Evolutionary conservation across 92 coral and sea anemone species (phyloP).

Genomic region (Heteractis magnifica): DNA sequence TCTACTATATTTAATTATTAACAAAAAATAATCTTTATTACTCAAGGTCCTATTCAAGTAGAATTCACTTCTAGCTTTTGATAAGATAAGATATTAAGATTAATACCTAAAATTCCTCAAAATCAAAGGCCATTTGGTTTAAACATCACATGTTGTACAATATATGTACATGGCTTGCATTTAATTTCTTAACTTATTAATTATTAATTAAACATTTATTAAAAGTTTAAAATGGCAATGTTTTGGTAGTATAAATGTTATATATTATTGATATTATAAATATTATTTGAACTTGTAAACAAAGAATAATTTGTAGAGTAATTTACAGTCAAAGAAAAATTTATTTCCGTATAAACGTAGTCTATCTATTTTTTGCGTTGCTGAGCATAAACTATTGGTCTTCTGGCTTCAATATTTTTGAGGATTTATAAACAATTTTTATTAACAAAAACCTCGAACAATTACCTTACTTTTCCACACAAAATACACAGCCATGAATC

Average conservation of each 20-base stretch:
- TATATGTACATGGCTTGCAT: neutral
- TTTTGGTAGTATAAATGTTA: neutral
- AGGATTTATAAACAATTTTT: neutral
- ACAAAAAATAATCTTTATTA: too few relatives aligned
- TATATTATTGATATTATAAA: neutral
- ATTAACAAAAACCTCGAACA: neutral
- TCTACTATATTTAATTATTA: too few relatives aligned
- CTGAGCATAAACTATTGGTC: neutral
- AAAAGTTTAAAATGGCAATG: neutral
- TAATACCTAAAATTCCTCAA: too few relatives aligned
- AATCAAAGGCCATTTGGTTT: neutral
- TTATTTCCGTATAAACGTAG: too few relatives aligned
- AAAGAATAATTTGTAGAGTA: too few relatives aligned
- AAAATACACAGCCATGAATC: conserved; percentile 74
- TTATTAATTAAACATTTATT: neutral
- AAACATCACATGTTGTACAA: neutral
- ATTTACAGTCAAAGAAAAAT: too few relatives aligned
- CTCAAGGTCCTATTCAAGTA: too few relatives aligned
- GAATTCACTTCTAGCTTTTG: too few relatives aligned
- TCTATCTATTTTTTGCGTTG: too few relatives aligned
- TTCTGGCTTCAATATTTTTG: neutral
- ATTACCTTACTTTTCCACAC: conserved; percentile 86
- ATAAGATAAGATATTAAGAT: too few relatives aligned
- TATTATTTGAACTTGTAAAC: neutral
- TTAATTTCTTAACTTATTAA: neutral